Evolutionary conservation across 2,888 invertebrate genomes (phyloP).

Genomic region (Coleophora deauratella): DNA sequence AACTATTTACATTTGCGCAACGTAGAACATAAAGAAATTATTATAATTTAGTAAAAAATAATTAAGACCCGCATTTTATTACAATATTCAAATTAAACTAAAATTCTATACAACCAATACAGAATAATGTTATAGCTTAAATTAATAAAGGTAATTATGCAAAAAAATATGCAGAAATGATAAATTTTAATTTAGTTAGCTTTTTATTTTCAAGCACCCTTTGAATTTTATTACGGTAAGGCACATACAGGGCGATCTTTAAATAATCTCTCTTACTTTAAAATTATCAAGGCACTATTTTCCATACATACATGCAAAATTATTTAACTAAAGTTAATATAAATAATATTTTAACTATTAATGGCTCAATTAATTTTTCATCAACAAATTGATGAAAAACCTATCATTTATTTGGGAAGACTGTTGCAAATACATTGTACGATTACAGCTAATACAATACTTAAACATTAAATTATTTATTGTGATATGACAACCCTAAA

Average conservation of each 20-base stretch:
- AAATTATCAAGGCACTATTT: too few relatives aligned
- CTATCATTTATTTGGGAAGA: too few relatives aligned
- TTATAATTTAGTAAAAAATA: slow-evolving; percentile 50
- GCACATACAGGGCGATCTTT: slow-evolving; percentile 23
- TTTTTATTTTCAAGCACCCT: slow-evolving; percentile 31
- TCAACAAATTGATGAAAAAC: too few relatives aligned
- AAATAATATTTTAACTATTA: slow-evolving; percentile 5
- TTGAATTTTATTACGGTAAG: slow-evolving; percentile 29
- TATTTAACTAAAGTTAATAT: slow-evolving; percentile 13
- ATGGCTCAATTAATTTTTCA: too few relatives aligned
- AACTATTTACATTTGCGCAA: slow-evolving; percentile 53
- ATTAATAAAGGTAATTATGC: slow-evolving; percentile 3
- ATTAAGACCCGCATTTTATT: slow-evolving; percentile 59
- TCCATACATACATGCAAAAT: slow-evolving; percentile 34
- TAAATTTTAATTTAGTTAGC: slow-evolving; percentile 6
- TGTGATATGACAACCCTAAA: too few relatives aligned
- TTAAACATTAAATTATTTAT: too few relatives aligned
- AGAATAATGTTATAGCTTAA: slow-evolving; percentile 15
- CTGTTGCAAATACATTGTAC: too few relatives aligned
- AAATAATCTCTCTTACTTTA: too few relatives aligned
- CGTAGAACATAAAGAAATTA: slow-evolving; percentile 32
- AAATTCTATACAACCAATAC: slow-evolving; percentile 22
- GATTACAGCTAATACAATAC: background rate
- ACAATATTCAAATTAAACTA: slow-evolving; percentile 23
- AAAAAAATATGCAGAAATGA: background rate